Evolutionary conservation across 2,888 invertebrate species (phyloP).

Genomic region (Leucoptera coffeella): DNA sequence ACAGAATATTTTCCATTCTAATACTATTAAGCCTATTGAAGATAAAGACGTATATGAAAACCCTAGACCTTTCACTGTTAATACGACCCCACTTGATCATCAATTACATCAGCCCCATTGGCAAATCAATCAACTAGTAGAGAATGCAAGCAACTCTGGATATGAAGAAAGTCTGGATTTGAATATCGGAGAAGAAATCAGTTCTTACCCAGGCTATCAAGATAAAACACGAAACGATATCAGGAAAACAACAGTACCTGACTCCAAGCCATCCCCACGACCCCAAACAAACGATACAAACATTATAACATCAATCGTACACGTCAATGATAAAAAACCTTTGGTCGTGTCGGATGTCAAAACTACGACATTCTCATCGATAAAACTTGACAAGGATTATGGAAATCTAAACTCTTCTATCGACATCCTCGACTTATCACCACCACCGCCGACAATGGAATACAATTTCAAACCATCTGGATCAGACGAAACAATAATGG

Average conservation of each 20-base stretch:
- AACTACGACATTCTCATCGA: constrained; percentile 18
- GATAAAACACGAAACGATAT: too few relatives aligned
- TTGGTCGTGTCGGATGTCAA: constrained; percentile 23
- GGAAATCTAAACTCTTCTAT: constrained; percentile 23
- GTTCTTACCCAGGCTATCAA: too few relatives aligned
- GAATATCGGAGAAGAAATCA: constrained; percentile 40
- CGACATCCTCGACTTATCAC: constrained; percentile 43
- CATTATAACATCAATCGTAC: constrained; percentile 43
- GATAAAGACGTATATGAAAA: constrained; percentile 19
- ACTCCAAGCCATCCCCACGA: neutral
- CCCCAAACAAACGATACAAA: constrained; percentile 12
- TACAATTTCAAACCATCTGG: constrained; percentile 35
- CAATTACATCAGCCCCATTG: constrained; percentile 44
- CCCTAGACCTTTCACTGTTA: constrained; percentile 37
- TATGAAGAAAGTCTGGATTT: constrained; percentile 34
- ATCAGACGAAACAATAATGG: constrained; percentile 47
- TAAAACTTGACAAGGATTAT: constrained; percentile 17
- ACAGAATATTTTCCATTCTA: constrained; percentile 21
- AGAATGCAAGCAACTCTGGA: constrained; percentile 28
- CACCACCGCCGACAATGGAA: constrained; percentile 39
- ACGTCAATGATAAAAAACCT: constrained; percentile 38
- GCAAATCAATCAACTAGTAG: constrained; percentile 41
- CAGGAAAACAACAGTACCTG: too few relatives aligned
- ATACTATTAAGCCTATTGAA: constrained; percentile 28
- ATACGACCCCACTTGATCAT: constrained; percentile 25